Conservation (phyloP, 2,797 vertebrate genomes). For the Vipera latastei region DNA sequence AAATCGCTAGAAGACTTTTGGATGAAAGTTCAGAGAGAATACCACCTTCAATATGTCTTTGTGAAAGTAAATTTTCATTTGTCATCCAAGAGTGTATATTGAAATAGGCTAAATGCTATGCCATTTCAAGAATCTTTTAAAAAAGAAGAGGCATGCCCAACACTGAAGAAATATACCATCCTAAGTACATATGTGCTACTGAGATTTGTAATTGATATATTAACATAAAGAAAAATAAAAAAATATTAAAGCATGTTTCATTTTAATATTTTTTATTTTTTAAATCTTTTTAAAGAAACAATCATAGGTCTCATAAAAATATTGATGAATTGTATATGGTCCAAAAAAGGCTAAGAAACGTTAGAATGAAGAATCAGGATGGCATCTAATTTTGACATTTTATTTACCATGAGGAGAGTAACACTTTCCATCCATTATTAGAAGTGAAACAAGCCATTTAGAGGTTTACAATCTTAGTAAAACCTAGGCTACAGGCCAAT, state of each 20-base stretch:
- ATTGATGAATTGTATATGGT: not conserved
- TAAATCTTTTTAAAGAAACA: not conserved
- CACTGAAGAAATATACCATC: not conserved
- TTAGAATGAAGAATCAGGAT: not conserved
- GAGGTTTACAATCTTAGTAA: not conserved
- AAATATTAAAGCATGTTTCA: not conserved
- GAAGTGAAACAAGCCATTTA: not conserved
- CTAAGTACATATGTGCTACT: not conserved
- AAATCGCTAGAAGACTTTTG: not conserved
- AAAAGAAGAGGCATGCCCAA: not conserved
- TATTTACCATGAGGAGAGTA: not conserved
- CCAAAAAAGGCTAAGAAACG: not conserved
- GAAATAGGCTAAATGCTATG: not conserved
- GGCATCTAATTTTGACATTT: not conserved
- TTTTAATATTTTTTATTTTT: not conserved
- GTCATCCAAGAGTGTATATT: not conserved
- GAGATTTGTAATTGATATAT: not conserved
- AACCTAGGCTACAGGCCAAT: not conserved
- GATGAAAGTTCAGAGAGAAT: not conserved
- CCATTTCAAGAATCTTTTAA: not conserved
- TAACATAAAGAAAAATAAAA: not conserved
- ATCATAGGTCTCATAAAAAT: not conserved
- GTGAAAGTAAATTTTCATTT: not conserved
- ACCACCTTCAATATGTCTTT: not conserved
- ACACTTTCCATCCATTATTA: not conserved